Evolutionary conservation across 2,888 invertebrate species (phyloP), one percentile per base, ranked within the genome.

Genomic region (Hermaeophaga mercurialis): DNA sequence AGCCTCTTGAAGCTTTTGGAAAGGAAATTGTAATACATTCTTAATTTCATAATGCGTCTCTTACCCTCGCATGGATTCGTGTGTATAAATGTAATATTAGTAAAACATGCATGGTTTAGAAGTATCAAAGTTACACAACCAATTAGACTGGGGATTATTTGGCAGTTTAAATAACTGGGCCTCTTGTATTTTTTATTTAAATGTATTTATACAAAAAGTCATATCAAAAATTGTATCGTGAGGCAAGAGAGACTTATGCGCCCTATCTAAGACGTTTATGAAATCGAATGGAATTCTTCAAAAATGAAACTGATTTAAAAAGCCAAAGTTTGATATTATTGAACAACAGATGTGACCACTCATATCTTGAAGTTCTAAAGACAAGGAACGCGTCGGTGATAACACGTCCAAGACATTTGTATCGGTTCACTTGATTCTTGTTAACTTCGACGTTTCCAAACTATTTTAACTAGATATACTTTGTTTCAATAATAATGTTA

Each of bases 291-390:
- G 39, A 28, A 31, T 26, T 47, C 48, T 53, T 56, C 61, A 66
- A 62, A 65, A 60, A 61, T 59, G 65, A 65, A 68, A 70, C 70
- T 69, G 71, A 71, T 73, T 72, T 70, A 70, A 69, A 71, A 73
- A 71, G 71, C 70, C 68, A 71, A 70, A 72, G 70, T 72, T 73
- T 67, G 66, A 67, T 69, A 70, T 72, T 71, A 71, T 70, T 69
- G 62, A 67, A 65, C 62, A 67, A 64, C 70, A 71, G 70, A 70
- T 72, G 72, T 65, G 70, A 61, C 72, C 72, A 69, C 61, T 63
- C 70, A 65, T 67, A 66, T 64, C 65, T 65, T 63, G 54, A 62
- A 63, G 60, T 64, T 62, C 57, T 44, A 52, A 69, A 53, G 70
- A 68, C 64, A 65, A 63, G 59, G 66, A 64, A 61, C 54, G 54